phyloP scores from a whole-genome alignment of 2,888 invertebrate species.

The Perithous albicinctus region DNA sequence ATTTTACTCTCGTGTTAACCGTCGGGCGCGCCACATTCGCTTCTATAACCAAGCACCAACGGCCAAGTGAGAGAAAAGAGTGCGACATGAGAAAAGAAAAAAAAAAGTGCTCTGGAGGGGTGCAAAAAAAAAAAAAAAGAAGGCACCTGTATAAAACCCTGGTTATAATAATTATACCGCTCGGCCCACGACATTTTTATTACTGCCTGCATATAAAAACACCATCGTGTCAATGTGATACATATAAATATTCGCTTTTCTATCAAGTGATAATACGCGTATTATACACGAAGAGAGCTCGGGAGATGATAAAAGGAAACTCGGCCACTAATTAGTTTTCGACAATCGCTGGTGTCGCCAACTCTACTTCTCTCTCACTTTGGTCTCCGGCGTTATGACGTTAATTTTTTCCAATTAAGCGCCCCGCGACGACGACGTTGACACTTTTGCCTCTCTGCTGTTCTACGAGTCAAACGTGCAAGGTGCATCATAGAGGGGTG shows the following conservation, averaged over 20 bases:
- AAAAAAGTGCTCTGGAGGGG: conserved; percentile 64
- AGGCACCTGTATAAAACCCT: conserved; percentile 41
- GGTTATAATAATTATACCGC: conserved; percentile 46
- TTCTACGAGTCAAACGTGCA: conserved; percentile 35
- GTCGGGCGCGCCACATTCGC: conserved; percentile 69
- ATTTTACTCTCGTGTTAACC: conserved; percentile 82
- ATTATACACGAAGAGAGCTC: conserved; percentile 64
- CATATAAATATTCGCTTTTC: conserved; percentile 26
- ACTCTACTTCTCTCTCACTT: neutral
- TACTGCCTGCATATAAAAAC: neutral
- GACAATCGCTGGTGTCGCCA: conserved; percentile 74
- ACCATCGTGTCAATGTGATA: neutral
- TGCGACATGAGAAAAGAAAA: conserved; percentile 41
- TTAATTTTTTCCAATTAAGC: conserved; percentile 82
- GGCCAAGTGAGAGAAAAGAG: conserved; percentile 34
- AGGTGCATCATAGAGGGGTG: conserved; percentile 48
- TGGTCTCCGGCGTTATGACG: conserved; percentile 55
- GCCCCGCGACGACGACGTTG: conserved; percentile 50
- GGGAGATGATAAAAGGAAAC: conserved; percentile 58
- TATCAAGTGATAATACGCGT: conserved; percentile 72
- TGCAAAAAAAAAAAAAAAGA: too few relatives aligned
- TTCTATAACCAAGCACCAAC: conserved; percentile 28
- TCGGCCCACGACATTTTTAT: conserved; percentile 18
- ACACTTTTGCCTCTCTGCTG: conserved; percentile 31
- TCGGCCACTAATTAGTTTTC: conserved; percentile 80